phyloP scores from a whole-genome alignment of 2,797 vertebrate genomes.

The Vultur gryphus region DNA sequence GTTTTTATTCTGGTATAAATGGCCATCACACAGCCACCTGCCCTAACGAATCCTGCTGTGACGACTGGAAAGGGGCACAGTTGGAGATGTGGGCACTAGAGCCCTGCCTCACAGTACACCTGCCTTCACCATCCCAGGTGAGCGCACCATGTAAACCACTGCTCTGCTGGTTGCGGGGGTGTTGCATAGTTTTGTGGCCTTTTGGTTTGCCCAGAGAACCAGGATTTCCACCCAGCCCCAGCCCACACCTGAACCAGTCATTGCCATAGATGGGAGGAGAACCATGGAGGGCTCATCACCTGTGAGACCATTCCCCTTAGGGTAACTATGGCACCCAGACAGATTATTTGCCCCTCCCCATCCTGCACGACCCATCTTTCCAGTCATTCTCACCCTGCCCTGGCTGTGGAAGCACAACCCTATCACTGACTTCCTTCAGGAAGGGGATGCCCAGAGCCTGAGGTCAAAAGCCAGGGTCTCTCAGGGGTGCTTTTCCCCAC shows the following conservation, averaged over 20 bases:
- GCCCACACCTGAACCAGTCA: too few relatives aligned
- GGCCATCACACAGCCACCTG: not conserved
- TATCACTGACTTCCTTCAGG: not conserved
- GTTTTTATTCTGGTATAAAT: not conserved
- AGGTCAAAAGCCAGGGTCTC: not conserved
- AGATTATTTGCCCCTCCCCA: not conserved
- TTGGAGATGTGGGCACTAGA: not conserved
- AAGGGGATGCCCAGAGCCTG: not conserved
- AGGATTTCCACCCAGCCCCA: not conserved
- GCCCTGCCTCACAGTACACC: not conserved
- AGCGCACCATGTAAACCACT: not conserved
- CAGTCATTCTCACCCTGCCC: not conserved
- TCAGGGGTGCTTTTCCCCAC: not conserved
- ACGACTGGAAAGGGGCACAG: not conserved
- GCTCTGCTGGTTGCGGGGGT: accelerated
- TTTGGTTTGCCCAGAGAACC: not conserved
- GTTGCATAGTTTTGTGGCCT: not conserved
- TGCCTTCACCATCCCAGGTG: not conserved
- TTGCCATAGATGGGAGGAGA: not conserved
- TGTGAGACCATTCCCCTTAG: not conserved
- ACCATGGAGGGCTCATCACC: accelerated
- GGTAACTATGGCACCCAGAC: not conserved
- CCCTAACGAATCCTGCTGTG: not conserved
- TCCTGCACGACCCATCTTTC: not conserved
- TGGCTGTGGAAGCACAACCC: not conserved